Evolutionary conservation across 64 coral and sea anemone genomes (phyloP), one percentile per base, ranked within the genome.

Genomic region (Stylophora pistillata): DNA sequence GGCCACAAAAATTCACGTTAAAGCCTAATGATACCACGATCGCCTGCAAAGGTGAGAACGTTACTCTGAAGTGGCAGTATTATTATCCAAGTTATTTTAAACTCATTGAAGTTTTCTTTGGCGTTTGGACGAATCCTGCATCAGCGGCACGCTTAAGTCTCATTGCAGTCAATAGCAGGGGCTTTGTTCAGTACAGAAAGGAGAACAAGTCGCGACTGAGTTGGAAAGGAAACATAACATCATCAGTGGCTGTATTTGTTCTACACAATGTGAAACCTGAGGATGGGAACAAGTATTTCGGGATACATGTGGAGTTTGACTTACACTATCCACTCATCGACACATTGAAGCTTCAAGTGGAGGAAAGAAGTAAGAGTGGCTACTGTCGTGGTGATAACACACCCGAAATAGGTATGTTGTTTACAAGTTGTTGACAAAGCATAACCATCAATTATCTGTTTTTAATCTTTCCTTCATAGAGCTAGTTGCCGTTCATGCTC

Each of bases 301-400:
- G 78, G 16, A 64, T 82, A 82, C 16, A 82, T 23, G 58, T 82
- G 4, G 78, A 82, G n/a, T 82, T 60, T 82, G 78, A 59, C 10
- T 31, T 61, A 58, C 29, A 18, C 9, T 37, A 82, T 65, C 56
- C 15, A 18, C 30, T 82, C 58, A 41, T 17, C 57, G 78, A 82
- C 29, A 41, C 13, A 26, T 30, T 82, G 16, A 9, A 32, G 28
- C 58, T 82, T 82, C 78, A 64, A 82, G 78, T 82, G 13, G 57
- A 64, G 7, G 58, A 28, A 65, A 82, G 15, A 65, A 58, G 78
- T 82, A 63, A 59, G 78, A 47, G 37, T 4, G 3, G 7, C 37
- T 7, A 47, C 37, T 7, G 3, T 47, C 7, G 7, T 47, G 37
- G 7, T 47, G 37, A 47, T 47, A 47, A 47, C 0, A 47, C 3